phyloP scores from a whole-genome alignment of 1,140 invertebrate species.

The Varroa destructor region DNA sequence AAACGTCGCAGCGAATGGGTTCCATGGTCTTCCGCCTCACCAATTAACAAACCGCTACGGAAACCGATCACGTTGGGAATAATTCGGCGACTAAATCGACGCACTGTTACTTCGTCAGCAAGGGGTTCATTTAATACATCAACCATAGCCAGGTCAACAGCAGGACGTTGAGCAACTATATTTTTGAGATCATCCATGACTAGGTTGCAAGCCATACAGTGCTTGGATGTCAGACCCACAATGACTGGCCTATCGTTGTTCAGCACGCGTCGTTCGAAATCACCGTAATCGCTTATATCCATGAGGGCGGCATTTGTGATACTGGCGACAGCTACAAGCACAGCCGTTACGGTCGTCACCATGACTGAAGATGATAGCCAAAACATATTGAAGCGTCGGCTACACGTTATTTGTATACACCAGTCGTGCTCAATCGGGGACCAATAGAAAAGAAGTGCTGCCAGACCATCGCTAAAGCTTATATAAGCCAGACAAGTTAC shows the following conservation, averaged over 20 bases:
- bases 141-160: slow-evolving; percentile 10
- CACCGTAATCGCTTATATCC: slow-evolving; percentile 6
- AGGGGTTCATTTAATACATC: slow-evolving; percentile 10
- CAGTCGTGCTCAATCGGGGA: too few species aligned
- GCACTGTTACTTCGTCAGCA: slow-evolving; percentile 1
- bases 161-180: neutral
- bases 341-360: neutral
- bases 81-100: slow-evolving; percentile 4
- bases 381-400: neutral
- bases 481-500: too few species aligned
- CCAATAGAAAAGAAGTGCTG: too few species aligned
- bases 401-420: too few species aligned
- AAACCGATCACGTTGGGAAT: slow-evolving; percentile 20
- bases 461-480: too few species aligned
- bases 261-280: slow-evolving; percentile 17
- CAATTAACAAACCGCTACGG: neutral
- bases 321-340: too few species aligned
- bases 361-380: neutral
- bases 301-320: neutral
- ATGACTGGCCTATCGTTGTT: slow-evolving; percentile 9
- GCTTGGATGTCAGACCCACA: slow-evolving; percentile 2
- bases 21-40: slow-evolving; percentile 15
- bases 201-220: slow-evolving; percentile 18
- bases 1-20: neutral
- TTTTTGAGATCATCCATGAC: slow-evolving; percentile 23